These are phyloP conservation scores for Mimas tiliae DNA, from an alignment of 2,888 invertebrate species.

Conservation along the genomic window DNA sequence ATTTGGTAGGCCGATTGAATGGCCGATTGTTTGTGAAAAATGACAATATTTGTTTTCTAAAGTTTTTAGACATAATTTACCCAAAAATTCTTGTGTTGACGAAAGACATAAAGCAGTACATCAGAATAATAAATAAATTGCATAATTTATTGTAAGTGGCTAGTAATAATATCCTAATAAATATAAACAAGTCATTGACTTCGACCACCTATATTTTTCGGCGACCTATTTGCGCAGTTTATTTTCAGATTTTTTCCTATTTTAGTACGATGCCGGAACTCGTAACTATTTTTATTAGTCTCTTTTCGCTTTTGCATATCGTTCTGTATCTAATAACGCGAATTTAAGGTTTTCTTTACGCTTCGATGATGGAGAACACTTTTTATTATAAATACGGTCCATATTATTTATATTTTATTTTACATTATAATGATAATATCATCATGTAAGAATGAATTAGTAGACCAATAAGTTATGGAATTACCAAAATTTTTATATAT, in stretches of 20 bases:
- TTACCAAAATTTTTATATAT: too few relatives aligned
- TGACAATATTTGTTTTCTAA: not conserved
- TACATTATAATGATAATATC: too few relatives aligned
- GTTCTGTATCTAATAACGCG: not conserved
- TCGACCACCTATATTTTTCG: conserved; percentile 41
- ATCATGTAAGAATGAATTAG: too few relatives aligned
- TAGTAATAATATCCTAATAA: not conserved
- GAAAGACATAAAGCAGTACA: not conserved
- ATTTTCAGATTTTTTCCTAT: conserved; percentile 65
- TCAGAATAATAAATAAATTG: not conserved
- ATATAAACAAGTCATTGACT: conserved; percentile 49
- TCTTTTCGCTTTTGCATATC: not conserved
- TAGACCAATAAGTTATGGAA: not conserved
- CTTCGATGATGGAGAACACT: not conserved
- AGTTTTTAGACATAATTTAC: not conserved
- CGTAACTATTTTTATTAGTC: conserved; percentile 19
- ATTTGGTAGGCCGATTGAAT: too few relatives aligned
- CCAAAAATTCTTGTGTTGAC: not conserved
- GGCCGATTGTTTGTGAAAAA: too few relatives aligned
- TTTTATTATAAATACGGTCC: not conserved
- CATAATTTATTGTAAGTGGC: not conserved
- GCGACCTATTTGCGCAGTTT: conserved; percentile 69
- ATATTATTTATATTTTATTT: not conserved
- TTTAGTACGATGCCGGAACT: conserved; percentile 42
- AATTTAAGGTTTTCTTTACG: not conserved